Conservation (phyloP, 2,113 vertebrate genomes). For the Tylochromis polylepis region DNA sequence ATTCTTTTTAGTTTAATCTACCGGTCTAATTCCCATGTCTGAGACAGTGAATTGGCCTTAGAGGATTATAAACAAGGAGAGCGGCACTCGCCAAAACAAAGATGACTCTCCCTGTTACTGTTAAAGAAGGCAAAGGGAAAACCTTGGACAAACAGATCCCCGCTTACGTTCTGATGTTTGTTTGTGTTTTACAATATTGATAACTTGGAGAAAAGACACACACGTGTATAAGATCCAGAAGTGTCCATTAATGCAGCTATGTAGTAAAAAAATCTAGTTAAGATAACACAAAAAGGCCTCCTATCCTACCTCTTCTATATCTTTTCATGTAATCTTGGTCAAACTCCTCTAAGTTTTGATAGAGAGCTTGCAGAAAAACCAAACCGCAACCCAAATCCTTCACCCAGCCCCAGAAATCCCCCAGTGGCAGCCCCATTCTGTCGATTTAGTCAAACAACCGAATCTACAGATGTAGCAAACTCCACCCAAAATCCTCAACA, state of each 20-base stretch:
- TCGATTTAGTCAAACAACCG: neutral
- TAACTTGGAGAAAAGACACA: neutral
- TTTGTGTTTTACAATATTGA: neutral
- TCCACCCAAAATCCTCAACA: conserved; percentile 40
- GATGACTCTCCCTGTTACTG: conserved; percentile 27
- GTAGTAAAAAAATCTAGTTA: neutral
- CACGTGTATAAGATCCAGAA: neutral
- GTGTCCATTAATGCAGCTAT: neutral
- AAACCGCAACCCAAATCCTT: conserved; percentile 44
- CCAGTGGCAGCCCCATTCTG: neutral
- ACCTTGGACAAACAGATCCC: neutral
- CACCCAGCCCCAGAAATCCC: conserved; percentile 24
- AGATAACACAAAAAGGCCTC: neutral
- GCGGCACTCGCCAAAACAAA: conserved; percentile 49
- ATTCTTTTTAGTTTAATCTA: conserved; percentile 64
- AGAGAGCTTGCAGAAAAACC: neutral
- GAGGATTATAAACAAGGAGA: conserved; percentile 37
- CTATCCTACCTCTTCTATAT: neutral
- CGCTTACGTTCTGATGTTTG: neutral
- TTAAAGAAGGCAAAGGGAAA: neutral
- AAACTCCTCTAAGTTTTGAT: conserved; percentile 6
- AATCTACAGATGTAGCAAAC: conserved; percentile 16
- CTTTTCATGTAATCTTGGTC: neutral
- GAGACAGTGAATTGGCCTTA: conserved; percentile 39
- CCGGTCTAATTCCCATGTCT: conserved; percentile 58